These are phyloP conservation scores for Myrmecobius fasciatus DNA, from an alignment of 2,113 vertebrate species.

Conservation along the genomic window DNA sequence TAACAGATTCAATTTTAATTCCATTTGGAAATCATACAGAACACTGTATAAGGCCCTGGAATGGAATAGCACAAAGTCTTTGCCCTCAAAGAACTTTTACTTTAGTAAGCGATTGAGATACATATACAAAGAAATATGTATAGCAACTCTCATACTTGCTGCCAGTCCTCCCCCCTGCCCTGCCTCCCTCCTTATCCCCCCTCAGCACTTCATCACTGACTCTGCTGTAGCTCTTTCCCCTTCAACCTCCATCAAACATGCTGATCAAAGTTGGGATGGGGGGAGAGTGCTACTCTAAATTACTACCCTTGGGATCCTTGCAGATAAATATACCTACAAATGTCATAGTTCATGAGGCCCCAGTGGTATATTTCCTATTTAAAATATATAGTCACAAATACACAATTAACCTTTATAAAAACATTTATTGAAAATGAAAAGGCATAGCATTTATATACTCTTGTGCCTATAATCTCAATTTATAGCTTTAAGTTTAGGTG, in stretches of 20 bases:
- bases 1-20: not conserved
- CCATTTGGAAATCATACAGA: not conserved
- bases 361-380: not conserved
- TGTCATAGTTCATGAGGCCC: not conserved
- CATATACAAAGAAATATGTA: not conserved
- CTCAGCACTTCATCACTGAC: not conserved
- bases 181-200: not conserved
- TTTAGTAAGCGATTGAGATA: not conserved
- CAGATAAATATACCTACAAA: not conserved
- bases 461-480: not conserved
- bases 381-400: not conserved
- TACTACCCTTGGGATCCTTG: not conserved
- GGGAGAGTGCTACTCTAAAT: not conserved
- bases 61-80: not conserved
- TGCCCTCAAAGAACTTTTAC: not conserved
- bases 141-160: not conserved
- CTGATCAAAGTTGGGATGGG: not conserved
- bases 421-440: not conserved
- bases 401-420: not conserved
- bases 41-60: not conserved
- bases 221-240: not conserved
- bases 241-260: not conserved
- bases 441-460: not conserved
- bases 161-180: not conserved
- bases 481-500: not conserved